Evolutionary conservation across 2,797 vertebrate species (phyloP).

Genomic region (Eulemur mongoz): DNA sequence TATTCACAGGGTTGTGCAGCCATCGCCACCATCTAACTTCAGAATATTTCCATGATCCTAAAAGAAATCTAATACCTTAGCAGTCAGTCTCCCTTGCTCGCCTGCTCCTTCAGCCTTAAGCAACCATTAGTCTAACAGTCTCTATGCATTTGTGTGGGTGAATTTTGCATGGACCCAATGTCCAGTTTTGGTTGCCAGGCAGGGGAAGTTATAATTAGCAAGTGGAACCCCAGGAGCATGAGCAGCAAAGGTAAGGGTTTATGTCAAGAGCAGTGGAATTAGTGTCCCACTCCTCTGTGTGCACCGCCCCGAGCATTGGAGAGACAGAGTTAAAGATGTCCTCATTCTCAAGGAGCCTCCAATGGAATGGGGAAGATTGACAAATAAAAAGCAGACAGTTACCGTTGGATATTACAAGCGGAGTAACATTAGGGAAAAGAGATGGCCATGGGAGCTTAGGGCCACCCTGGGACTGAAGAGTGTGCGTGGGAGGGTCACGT

Average conservation of each 20-base stretch:
- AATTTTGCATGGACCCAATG: neutral
- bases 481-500: rapidly evolving
- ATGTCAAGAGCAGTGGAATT: neutral
- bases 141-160: neutral
- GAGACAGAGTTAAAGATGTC: neutral
- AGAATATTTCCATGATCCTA: neutral
- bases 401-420: neutral
- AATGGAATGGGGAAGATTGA: neutral
- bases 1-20: neutral
- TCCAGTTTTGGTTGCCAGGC: neutral
- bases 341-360: neutral
- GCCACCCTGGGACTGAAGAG: neutral
- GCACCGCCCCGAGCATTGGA: too few species aligned
- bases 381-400: neutral
- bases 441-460: neutral
- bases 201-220: neutral
- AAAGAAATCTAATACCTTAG: neutral
- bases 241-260: neutral
- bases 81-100: neutral
- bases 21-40: neutral
- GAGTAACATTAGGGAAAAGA: neutral
- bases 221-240: neutral
- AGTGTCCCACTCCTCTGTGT: neutral
- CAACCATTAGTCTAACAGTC: neutral
- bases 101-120: neutral